Conservation (phyloP, 2,888 invertebrate genomes). For the Cerceris rybyensis region DNA sequence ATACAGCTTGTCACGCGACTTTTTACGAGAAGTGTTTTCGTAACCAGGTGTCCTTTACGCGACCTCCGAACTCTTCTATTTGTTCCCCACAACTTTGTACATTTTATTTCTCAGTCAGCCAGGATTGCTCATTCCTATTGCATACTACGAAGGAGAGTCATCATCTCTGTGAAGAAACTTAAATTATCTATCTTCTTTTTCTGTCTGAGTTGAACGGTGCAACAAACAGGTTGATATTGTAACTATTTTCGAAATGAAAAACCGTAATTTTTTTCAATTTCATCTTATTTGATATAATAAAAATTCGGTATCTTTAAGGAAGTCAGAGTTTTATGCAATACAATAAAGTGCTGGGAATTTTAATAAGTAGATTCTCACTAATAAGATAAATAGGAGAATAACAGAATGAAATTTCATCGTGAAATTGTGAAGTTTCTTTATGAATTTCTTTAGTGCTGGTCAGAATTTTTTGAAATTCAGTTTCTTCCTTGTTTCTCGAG, state of each 20-base stretch:
- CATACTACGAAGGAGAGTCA: constrained; percentile 8
- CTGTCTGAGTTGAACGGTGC: neutral
- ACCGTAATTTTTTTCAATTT: neutral
- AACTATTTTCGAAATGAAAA: neutral
- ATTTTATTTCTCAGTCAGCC: constrained; percentile 46
- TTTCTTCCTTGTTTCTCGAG: too few relatives aligned
- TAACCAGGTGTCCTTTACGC: constrained; percentile 50
- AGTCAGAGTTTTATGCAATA: neutral
- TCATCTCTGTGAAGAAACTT: constrained; percentile 27
- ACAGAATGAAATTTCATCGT: too few relatives aligned
- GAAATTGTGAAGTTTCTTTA: too few relatives aligned
- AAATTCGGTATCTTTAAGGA: neutral
- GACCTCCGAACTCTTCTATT: constrained; percentile 64
- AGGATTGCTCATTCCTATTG: constrained; percentile 42
- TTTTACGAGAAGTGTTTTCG: constrained; percentile 63
- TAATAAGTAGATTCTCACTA: too few relatives aligned
- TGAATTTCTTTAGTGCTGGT: too few relatives aligned
- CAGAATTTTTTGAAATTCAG: too few relatives aligned
- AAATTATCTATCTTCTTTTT: constrained; percentile 35
- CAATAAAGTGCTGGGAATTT: too few relatives aligned
- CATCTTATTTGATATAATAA: neutral
- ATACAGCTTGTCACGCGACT: constrained; percentile 48
- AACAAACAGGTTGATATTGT: neutral
- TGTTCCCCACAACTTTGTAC: constrained; percentile 29
- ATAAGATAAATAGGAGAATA: too few relatives aligned